Percentiles rank a stretch among this genome's conserved stretches.
Evolutionary conservation across 2,113 vertebrate species (phyloP).

Genomic region (Setophaga kirtlandii): DNA sequence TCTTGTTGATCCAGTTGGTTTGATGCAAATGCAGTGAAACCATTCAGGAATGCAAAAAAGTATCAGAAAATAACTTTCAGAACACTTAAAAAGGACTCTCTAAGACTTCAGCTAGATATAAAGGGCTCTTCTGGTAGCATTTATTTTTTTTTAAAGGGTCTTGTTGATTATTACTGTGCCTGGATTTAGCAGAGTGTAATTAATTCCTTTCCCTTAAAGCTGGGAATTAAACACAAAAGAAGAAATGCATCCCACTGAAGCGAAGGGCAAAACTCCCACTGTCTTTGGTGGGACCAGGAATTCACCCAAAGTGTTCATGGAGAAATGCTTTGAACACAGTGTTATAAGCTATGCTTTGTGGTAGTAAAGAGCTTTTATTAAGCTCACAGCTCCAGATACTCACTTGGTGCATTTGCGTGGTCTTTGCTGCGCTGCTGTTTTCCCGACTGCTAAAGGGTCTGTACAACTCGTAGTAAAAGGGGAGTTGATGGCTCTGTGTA

Average conservation of each 20-base stretch:
- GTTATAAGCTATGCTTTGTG: background rate
- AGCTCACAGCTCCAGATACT: background rate
- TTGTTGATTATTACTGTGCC: background rate
- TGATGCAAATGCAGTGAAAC: constrained; percentile 10
- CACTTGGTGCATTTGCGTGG: background rate
- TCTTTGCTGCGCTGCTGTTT: background rate
- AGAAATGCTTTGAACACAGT: background rate
- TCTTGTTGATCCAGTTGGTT: constrained; percentile 18
- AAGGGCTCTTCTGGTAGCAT: background rate
- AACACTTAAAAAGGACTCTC: background rate
- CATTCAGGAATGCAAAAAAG: background rate
- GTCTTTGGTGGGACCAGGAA: background rate
- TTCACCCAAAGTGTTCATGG: background rate
- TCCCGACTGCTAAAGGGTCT: background rate
- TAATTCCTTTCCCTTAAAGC: background rate
- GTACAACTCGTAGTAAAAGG: background rate
- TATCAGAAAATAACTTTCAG: constrained; percentile 15
- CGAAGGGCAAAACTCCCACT: background rate
- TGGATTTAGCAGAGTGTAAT: background rate
- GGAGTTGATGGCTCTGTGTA: background rate
- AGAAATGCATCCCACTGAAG: background rate
- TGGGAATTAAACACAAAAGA: background rate
- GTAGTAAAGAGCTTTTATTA: background rate
- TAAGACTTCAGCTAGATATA: background rate
- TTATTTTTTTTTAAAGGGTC: background rate